A percentile compares a stretch with the other conserved stretches of the same genome.
phyloP scores from a whole-genome alignment of 2,113 vertebrate species.

The Trachemys scripta region DNA sequence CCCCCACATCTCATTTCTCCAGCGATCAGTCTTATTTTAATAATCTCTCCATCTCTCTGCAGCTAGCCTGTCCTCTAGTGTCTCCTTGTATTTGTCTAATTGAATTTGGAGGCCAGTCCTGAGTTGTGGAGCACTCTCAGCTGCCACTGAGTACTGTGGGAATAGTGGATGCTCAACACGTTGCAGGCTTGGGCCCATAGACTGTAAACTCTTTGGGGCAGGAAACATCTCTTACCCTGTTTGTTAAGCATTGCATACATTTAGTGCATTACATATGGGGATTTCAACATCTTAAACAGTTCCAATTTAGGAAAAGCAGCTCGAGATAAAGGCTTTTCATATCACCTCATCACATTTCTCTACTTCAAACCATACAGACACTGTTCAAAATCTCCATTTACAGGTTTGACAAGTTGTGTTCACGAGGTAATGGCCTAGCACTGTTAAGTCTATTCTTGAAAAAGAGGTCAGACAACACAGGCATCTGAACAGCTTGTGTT shows the following conservation, averaged over 20 bases:
- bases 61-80: not conserved
- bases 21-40: not conserved
- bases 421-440: not conserved
- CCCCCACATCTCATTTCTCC: not conserved
- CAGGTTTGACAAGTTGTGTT: not conserved
- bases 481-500: accelerated
- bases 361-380: not conserved
- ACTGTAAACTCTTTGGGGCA: not conserved
- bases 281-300: not conserved
- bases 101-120: too few relatives aligned
- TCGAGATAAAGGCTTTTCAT: not conserved
- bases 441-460: not conserved
- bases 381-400: not conserved
- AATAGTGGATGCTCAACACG: not conserved
- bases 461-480: not conserved
- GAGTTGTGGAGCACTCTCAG: too few relatives aligned
- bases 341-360: not conserved
- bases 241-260: too few relatives aligned
- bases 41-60: not conserved
- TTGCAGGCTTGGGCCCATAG: not conserved
- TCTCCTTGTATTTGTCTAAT: too few relatives aligned
- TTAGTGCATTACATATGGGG: not conserved
- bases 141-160: not conserved
- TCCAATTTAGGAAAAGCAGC: not conserved
- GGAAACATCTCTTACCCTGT: not conserved